Base-by-base conservation (phyloP, 1,140 invertebrate species). In the Drosophila ambigua region DNA sequence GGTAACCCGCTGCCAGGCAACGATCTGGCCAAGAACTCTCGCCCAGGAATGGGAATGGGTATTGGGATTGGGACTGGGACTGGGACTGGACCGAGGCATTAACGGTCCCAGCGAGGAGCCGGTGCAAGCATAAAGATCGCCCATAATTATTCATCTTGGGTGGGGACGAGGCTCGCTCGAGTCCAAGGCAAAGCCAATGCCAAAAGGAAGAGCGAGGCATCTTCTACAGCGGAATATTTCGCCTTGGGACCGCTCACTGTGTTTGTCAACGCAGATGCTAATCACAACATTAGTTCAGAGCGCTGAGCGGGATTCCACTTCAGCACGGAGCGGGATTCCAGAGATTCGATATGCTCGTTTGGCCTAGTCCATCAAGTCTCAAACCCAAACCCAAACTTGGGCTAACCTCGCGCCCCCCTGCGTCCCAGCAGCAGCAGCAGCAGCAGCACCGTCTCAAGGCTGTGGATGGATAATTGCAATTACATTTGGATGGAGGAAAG, bases 261-360 rank as follows among this genome's bases (percentile, higher is more conserved):
- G 79, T 91, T 91, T 91, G 90, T 91, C 90, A 91, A 91, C 90
- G 90, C 90, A 91, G 90, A 91, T 91, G 90, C 90, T 91, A 91
- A 91, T 91, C 90, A 91, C 90, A 83, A 87, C 90, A 91, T 91
- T 91, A 91, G 89, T 76, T 63, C 65, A 35, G 62, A 35, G 31
- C 31, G 31, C 31, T 35, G 31, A 35, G 31, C 31, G 74, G 75
- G 79, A 67, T 80, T 78, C 82, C 76, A 88, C 83, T 88, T 88
- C 79, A 88, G 75, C 69, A 52, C 49, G 52, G 58, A 53, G 44
- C 8, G 44, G 35, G 5, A 64, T 44, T 24, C 35, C 26, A 15
- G 31, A 50, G n/a, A 80, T 81, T 72, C 68, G 77, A 43, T 68
- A 54, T 54, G 76, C 63, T 54, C 63, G 76, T 45, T 23, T 67